Evolutionary conservation across 1,140 invertebrate genomes (phyloP).

Genomic region (Bombyx mori): ASM3026992v2 NC_085125.1:11160501-11161000

Average conservation of each 20-base stretch:
- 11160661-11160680: background rate
- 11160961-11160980: too few relatives aligned
- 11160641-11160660: background rate
- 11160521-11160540: too few relatives aligned
- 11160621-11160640: background rate
- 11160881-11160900: too few relatives aligned
- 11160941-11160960: background rate
- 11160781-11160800: background rate
- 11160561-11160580: too few relatives aligned
- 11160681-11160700: background rate
- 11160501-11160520: too few relatives aligned
- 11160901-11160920: too few relatives aligned
- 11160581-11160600: slow-evolving; percentile 40
- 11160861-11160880: too few relatives aligned
- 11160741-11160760: too few relatives aligned
- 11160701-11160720: background rate
- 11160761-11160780: too few relatives aligned
- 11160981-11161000: too few relatives aligned
- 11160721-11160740: background rate
- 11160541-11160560: too few relatives aligned
- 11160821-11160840: background rate
- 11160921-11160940: background rate
- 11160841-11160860: too few relatives aligned
- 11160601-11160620: slow-evolving; percentile 18
- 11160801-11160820: background rate